phyloP scores from a whole-genome alignment of 2,113 vertebrate species.

The Spheniscus mendiculus region DNA sequence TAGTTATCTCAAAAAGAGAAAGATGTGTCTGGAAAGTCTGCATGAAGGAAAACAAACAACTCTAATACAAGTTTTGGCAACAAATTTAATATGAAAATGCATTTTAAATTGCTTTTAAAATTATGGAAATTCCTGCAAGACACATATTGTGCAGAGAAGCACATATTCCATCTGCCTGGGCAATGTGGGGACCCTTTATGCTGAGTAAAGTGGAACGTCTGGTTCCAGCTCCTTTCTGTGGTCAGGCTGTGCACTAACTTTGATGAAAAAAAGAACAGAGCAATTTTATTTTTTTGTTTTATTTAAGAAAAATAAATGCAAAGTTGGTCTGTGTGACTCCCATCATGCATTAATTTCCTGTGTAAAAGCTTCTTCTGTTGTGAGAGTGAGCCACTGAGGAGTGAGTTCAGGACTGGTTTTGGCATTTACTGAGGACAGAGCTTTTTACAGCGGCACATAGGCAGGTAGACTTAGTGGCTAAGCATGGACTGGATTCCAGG shows the following conservation, averaged over 20 bases:
- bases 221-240: constrained; percentile 15
- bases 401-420: background rate
- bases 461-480: background rate
- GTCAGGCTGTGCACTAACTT: background rate
- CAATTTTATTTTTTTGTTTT: background rate
- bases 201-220: constrained; percentile 49
- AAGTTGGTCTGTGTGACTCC: background rate
- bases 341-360: background rate
- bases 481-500: background rate
- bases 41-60: constrained; percentile 1
- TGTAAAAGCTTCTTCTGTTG: background rate
- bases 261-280: background rate
- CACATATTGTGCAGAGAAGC: constrained; percentile 1
- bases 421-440: background rate
- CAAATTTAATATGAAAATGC: constrained; percentile 29
- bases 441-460: background rate
- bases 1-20: background rate
- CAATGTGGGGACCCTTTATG: background rate
- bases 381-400: background rate
- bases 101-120: constrained; percentile 49
- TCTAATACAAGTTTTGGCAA: background rate
- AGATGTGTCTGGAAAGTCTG: background rate
- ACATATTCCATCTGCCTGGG: constrained; percentile 41
- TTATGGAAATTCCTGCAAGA: constrained; percentile 21
- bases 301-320: background rate